Percentiles rank a stretch among this genome's conserved stretches.
phyloP scores from a whole-genome alignment of 2,113 vertebrate genomes.

The Glaucomys volans region DNA sequence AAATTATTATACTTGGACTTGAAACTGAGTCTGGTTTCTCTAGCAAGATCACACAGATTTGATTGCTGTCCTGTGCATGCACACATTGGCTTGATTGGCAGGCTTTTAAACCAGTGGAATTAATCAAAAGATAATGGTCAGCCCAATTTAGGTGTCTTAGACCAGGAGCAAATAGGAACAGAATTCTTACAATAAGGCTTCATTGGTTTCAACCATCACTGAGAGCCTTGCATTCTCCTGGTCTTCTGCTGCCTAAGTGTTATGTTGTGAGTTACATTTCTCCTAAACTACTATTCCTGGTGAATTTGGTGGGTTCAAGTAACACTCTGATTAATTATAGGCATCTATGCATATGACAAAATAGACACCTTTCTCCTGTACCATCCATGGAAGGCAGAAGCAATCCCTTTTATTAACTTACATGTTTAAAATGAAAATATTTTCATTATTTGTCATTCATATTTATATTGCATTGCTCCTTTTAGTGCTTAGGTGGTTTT shows the following conservation, averaged over 20 bases:
- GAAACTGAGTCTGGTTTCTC: neutral
- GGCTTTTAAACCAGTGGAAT: neutral
- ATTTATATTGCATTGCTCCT: neutral
- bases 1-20: neutral
- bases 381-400: neutral
- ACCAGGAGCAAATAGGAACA: neutral
- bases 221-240: too few relatives aligned
- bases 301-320: neutral
- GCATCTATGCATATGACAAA: neutral
- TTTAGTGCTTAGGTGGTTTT: neutral
- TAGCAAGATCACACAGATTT: neutral
- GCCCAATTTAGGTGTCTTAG: neutral
- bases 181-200: neutral
- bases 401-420: neutral
- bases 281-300: neutral
- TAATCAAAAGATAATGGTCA: neutral
- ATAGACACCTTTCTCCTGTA: neutral
- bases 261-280: neutral
- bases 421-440: neutral
- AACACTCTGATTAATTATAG: neutral
- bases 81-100: neutral
- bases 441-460: conserved; percentile 16
- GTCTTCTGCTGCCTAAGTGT: neutral
- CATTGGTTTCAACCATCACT: neutral
- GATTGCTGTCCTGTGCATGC: accelerated